Base-by-base conservation (phyloP, 2,888 invertebrate species). In the Hirtodrosophila cameraria region DNA sequence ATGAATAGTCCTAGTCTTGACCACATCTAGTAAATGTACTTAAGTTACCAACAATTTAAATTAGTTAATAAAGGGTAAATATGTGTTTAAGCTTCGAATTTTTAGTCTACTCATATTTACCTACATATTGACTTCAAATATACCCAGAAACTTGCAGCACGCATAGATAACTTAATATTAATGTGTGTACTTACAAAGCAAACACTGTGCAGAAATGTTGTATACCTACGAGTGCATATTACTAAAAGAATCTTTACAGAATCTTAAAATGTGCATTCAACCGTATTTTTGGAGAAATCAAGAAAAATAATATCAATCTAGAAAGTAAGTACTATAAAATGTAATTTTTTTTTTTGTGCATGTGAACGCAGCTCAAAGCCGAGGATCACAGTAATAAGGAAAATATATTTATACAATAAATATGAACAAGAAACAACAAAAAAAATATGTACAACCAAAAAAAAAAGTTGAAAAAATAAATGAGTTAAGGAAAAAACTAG, bases 111-210 rank as follows among this genome's bases (percentile, higher is more conserved):
- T n/a, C n/a, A n/a, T n/a, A n/a, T n/a, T n/a, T n/a, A n/a, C n/a
- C n/a, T n/a, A n/a, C n/a, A n/a, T n/a, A n/a, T n/a, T n/a, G 8
- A 23, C 23, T 5, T 23, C 8, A 23, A 6, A 3, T 6, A 42
- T 15, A 13, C 6, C 9, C 25, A n/a, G 9, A 12, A 25, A 36
- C 80, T 71, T 80, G 81, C 75, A 63, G 69, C 72, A 62, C 79
- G 41, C 33, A 33, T 60, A 64, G 48, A 42, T 3, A 67, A 58
- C 53, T 35, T 28, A 54, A 68, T 43, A 50, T 54, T 45, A 12
- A 43, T 50, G 41, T 46, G 18, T 20, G 18, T 20, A 20, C 18
- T 20, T 5, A 3, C 18, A 20, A 20, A 20, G 5, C 18, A 20
- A 48, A n/a, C n/a, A 28, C 12, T 55, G 54, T 57, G 55, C 53